A percentile compares a stretch with the other conserved stretches of the same genome.
phyloP scores from a whole-genome alignment of 2,113 vertebrate species.

The Eptesicus fuscus region DNA sequence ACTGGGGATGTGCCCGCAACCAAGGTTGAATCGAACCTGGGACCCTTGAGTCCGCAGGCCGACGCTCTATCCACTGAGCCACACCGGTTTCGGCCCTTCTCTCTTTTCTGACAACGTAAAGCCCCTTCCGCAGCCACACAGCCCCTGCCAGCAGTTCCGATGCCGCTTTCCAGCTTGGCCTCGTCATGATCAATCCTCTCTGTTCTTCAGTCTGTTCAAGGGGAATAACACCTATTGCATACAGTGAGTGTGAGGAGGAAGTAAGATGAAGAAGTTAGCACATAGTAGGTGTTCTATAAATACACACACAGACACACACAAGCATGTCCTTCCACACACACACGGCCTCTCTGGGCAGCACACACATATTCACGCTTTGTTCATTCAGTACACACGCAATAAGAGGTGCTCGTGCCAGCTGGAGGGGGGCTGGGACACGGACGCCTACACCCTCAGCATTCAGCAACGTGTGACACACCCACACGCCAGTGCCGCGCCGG shows the following conservation, averaged over 20 bases:
- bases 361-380: neutral
- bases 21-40: too few species aligned
- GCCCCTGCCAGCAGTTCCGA: neutral
- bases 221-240: neutral
- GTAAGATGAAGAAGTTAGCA: neutral
- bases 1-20: too few species aligned
- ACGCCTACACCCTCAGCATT: accelerated
- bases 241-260: neutral
- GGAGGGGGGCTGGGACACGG: accelerated
- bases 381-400: neutral
- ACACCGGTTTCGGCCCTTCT: too few species aligned
- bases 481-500: accelerated
- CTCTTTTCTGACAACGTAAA: neutral
- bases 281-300: neutral
- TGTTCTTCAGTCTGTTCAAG: neutral
- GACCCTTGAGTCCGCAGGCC: too few species aligned
- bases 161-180: neutral
- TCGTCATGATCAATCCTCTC: neutral
- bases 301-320: accelerated
- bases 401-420: accelerated
- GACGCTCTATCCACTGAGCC: too few species aligned
- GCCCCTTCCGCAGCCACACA: neutral
- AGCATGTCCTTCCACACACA: neutral
- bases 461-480: neutral
- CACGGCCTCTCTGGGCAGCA: neutral